Base-by-base conservation (phyloP, 2,888 invertebrate genomes). In the Leptinotarsa peninsularis region DNA sequence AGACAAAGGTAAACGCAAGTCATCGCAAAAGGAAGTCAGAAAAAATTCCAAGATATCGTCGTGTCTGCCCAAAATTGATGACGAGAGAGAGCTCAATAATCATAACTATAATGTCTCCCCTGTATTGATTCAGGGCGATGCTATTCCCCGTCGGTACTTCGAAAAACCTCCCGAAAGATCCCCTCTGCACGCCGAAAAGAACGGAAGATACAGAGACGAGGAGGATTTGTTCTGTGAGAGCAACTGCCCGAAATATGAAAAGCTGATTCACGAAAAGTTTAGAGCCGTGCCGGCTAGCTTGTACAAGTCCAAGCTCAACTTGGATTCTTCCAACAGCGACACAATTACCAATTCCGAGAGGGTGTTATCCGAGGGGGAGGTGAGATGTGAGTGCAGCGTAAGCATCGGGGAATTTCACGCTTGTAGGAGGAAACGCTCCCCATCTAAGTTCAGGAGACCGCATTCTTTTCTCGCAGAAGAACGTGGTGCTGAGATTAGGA, bases 321-420 rank as follows among this genome's bases (percentile, higher is more conserved):
- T 76, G 49, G 76, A 78, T 43, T 58, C 73, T 5, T 76, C 75
- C 18, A 78, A 72, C 49, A 80, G 80, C 43, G 78, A 81, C 18
- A 79, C 76, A 3, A 71, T 79, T 10, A 80, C 80, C 4, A 76
- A 70, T 43, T 74, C 72, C 23, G 74, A 73, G 10, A 63, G 49
- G 54, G 69, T 77, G 49, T 17, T 81, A 14, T 85, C 84, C 4
- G 85, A 85, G 67, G 85, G 85, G 13, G 85, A 86, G 80, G 72
- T 84, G 17, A 82, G 73, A 52, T 82, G 82, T 70, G 79, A 75
- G 18, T 83, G 84, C 72, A 83, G 80, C 66, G 75, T 79, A 5
- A 86, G 86, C 72, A 82, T 82, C n/a, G 87, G 87, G 4, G 87
- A 87, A 79, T 77, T 87, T 21, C 85, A 84, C 76, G 63, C 75